Conservation (phyloP, 2,888 invertebrate genomes). For the Ditula angustiorana region DNA sequence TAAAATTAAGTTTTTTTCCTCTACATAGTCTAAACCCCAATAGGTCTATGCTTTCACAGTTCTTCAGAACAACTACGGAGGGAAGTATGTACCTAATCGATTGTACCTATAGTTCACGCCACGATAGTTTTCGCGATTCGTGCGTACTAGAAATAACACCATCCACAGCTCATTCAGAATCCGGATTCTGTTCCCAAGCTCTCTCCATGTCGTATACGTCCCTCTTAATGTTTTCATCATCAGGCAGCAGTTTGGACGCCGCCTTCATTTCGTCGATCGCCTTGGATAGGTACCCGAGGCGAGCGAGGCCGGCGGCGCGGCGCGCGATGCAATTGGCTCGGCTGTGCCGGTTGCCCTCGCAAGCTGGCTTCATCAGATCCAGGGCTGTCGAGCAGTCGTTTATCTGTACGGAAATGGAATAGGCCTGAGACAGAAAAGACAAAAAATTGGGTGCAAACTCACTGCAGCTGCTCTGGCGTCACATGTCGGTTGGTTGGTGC, state of each 20-base stretch:
- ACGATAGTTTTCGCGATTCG: no score
- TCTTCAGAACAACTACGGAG: no score
- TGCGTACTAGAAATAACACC: not conserved
- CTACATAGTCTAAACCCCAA: no score
- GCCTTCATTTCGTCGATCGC: conserved; percentile 91
- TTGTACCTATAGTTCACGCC: no score
- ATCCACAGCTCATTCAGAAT: conserved; percentile 72
- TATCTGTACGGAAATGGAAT: conserved; percentile 55
- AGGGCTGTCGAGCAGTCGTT: conserved; percentile 88
- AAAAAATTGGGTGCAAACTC: no score
- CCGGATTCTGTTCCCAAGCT: conserved; percentile 92
- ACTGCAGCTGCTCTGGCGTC: no score
- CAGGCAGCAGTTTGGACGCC: conserved; percentile 88
- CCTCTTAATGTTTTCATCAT: conserved; percentile 85
- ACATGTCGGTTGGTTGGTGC: no score
- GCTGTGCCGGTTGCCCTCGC: conserved; percentile 88
- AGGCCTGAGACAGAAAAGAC: no score
- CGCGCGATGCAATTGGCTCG: conserved; percentile 90
- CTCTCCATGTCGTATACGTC: conserved; percentile 90
- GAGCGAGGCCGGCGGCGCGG: conserved; percentile 90
- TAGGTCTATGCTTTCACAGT: no score
- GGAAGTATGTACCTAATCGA: no score
- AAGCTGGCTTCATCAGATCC: conserved; percentile 90
- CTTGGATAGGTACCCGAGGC: conserved; percentile 88
- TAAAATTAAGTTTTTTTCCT: no score